Base-by-base conservation (phyloP, 2,113 vertebrate genomes). In the Ctenomys sociabilis region DNA sequence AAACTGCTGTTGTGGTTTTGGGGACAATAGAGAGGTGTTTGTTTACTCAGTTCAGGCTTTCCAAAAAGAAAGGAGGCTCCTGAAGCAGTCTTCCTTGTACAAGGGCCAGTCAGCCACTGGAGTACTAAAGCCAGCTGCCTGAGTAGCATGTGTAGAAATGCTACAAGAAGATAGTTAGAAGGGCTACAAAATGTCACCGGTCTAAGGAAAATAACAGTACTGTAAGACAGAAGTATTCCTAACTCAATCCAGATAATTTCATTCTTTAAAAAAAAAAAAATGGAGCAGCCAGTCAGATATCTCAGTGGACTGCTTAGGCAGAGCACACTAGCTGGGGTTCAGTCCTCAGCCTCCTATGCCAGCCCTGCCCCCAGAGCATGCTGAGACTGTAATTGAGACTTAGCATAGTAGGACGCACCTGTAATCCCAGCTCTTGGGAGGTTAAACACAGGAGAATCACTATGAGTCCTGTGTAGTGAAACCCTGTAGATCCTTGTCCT, bases 141-240 rank as follows among this genome's bases (percentile, higher is more conserved):
- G 4, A 78, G 7, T 7, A n/a, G 70, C 85, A 75, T 30, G 92
- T 24, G 21, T 30, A 37, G n/a, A 91, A 72, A 66, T 11, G 7
- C 66, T 90, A 59, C 32, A 66, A 91, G 82, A 88, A 80, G 35
- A 88, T 43, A 22, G 61, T 32, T 40, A 92, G 13, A 94, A 83
- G 40, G 35, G 24, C 66, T 80, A 72, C 0, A 30, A 21, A 57
- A 70, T 59, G 3, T 70, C 30, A 30, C 35, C 49, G n/a, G 21
- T 37, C 80, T 32, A 45, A 88, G n/a, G 73, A 92, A 49, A 30
- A 75, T 92, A 52, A 37, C 45, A 57, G 40, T 70, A 37, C 61
- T 68, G 11, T 77, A 35, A 92, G 30, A 80, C 0, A 82, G 35
- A 52, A 81, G 12, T 13, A 59, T 37, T 93, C 57, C 59, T 43